Evolutionary conservation across 2,888 invertebrate species (phyloP), one percentile per base, ranked within the genome.

Genomic region (Drosophila gaucha): DNA sequence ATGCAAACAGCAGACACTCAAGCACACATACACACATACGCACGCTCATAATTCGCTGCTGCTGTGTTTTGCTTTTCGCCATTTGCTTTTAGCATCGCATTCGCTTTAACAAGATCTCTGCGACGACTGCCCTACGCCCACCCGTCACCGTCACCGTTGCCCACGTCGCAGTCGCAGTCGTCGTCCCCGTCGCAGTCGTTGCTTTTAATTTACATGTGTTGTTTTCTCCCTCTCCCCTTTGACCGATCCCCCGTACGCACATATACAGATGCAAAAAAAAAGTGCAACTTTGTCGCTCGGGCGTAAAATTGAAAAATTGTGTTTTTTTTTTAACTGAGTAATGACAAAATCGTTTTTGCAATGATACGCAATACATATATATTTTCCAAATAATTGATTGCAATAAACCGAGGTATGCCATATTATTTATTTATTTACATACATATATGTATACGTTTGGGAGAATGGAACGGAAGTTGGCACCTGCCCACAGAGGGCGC

Each of bases 21-120:
- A 30, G 49, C 46, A 46, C 41, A 47, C 46, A 46, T 38, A 58
- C 22, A 66, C 51, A 57, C 35, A 50, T 22, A 49, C 46, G 30
- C 31, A 57, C 49, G 30, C 57, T 65, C 58, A 68, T 63, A 76
- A 68, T 65, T 75, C 50, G 54, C 39, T 72, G 77, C 47, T 76
- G 55, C 52, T 77, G 67, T 80, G 60, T 86, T 83, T 86, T 80
- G 84, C 80, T 71, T 74, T 64, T 67, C 39, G 71, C 56, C 52
- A 44, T 62, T 70, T 63, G 75, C 75, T 71, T 74, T 75, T 58
- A 51, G 71, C 76, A 71, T 59, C 70, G 35, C 44, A 64, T 74
- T 76, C 72, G 76, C 52, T 78, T 72, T 72, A 77, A 77, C 79
- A 77, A 77, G 77, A 77, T 77, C 77, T 77, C 64, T 71, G 67